Evolutionary conservation across 2,797 vertebrate genomes (phyloP), one percentile per base, ranked within the genome.

Genomic region (Chloroceryle inda): DNA sequence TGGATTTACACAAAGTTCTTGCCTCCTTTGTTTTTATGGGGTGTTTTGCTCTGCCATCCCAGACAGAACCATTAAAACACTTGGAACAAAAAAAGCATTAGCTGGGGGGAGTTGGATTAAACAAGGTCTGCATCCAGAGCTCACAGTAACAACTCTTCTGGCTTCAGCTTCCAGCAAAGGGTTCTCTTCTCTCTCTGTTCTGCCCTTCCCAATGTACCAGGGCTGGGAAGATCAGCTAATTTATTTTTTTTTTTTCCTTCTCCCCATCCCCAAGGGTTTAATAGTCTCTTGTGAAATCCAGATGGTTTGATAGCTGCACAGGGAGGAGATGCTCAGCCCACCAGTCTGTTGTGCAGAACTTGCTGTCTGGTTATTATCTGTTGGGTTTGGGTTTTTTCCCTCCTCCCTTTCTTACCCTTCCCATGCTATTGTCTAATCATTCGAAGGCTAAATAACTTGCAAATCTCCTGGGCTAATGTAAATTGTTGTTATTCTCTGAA

Each of bases 41-140:
- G 59, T 77, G 84, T 77, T 96, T 66, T 95, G 88, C 33, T 58
- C 50, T 96, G 40, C 55, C 72, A 15, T 80, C 74, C 89, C 96
- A 75, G 85, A 81, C 3, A 92, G 79, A 84, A 72, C 80, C 76
- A 4, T 81, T 89, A 89, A 91, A 89, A 88, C 62, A 17, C 90
- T 96, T 94, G 89, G 85, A 96, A 59, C 31, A 74, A 73, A 73
- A 90, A 35, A 4, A 55, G 17, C 31, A 2, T 84, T 71, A 89
- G 78, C 62, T 94, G 85, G 67, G 61, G 62, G 95, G 52, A 11
- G 82, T 77, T 85, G 56, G 76, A 68, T 56, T 86, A 80, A 76
- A 53, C n/a, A 21, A 56, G 77, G 86, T 88, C 67, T 94, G 93
- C 49, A 45, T 95, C 75, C 91, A 97, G 81, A 89, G 63, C 79